Conservation (phyloP, 1,140 invertebrate genomes). For the Condylostylus longicornis region DNA sequence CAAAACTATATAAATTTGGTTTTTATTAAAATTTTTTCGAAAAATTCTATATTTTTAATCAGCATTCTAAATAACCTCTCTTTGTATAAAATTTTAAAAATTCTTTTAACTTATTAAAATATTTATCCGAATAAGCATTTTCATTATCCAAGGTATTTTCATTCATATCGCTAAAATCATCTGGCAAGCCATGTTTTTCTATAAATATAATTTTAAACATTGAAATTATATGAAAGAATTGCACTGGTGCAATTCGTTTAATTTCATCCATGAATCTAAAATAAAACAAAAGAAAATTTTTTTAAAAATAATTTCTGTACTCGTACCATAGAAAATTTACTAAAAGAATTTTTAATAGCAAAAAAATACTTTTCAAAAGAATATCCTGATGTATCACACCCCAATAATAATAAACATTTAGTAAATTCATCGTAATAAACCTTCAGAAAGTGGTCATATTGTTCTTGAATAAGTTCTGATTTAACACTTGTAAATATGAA, state of each 20-base stretch:
- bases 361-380: conserved; percentile 16
- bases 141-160: too few relatives aligned
- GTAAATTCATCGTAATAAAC: conserved; percentile 39
- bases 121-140: too few relatives aligned
- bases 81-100: too few relatives aligned
- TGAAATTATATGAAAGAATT: conserved; percentile 21
- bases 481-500: conserved; percentile 40
- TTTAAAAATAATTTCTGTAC: background rate
- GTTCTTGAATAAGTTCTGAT: conserved; percentile 26
- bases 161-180: conserved; percentile 23
- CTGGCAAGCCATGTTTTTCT: conserved; percentile 18
- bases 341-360: background rate
- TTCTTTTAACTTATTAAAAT: too few relatives aligned
- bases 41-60: too few relatives aligned
- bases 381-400: conserved; percentile 16
- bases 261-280: conserved; percentile 22
- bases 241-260: conserved; percentile 14
- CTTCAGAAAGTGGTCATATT: conserved; percentile 34
- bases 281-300: conserved; percentile 1
- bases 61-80: too few relatives aligned
- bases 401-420: conserved; percentile 17
- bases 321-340: background rate
- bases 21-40: too few relatives aligned
- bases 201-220: conserved; percentile 24
- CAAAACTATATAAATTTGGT: too few relatives aligned